Percentiles rank a stretch among this genome's conserved stretches.
Conservation (phyloP, 2,113 vertebrate species). For the Acanthochromis polyacanthus region DNA sequence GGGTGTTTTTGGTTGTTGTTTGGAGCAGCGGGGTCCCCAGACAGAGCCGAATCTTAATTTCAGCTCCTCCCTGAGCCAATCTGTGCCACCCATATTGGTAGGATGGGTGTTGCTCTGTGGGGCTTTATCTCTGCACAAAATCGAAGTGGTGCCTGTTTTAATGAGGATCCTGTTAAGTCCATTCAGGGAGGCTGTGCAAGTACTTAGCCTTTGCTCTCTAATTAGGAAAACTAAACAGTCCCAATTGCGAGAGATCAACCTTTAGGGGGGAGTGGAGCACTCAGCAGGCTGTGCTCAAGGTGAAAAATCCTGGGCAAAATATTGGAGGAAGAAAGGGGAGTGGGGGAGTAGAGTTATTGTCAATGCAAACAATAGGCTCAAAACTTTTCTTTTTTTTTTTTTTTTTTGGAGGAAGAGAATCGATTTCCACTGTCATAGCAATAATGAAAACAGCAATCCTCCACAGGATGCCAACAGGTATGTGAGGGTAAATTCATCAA, state of each 20-base stretch:
- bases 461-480: slow-evolving; percentile 8
- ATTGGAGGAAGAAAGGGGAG: not conserved
- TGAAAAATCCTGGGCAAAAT: slow-evolving; percentile 43
- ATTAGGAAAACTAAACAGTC: slow-evolving; percentile 83
- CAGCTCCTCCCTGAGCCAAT: not conserved
- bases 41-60: slow-evolving; percentile 36
- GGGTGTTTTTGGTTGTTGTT: not conserved
- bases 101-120: not conserved
- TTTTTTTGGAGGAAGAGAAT: slow-evolving; percentile 8
- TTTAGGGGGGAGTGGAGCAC: slow-evolving; percentile 15
- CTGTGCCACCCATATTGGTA: not conserved
- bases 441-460: slow-evolving; percentile 41
- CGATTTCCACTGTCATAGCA: slow-evolving; percentile 17
- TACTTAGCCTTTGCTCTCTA: slow-evolving; percentile 83
- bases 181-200: slow-evolving; percentile 76
- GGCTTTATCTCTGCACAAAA: slow-evolving; percentile 53
- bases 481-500: slow-evolving; percentile 9
- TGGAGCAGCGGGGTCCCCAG: not conserved
- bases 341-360: not conserved
- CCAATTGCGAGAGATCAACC: slow-evolving; percentile 68
- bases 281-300: slow-evolving; percentile 41
- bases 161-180: slow-evolving; percentile 82
- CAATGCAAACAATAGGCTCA: slow-evolving; percentile 38
- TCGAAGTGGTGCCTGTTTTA: slow-evolving; percentile 73
- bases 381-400: too few species aligned